Conservation (phyloP, 2,888 invertebrate genomes). For the Sinhomidia bicolor region DNA sequence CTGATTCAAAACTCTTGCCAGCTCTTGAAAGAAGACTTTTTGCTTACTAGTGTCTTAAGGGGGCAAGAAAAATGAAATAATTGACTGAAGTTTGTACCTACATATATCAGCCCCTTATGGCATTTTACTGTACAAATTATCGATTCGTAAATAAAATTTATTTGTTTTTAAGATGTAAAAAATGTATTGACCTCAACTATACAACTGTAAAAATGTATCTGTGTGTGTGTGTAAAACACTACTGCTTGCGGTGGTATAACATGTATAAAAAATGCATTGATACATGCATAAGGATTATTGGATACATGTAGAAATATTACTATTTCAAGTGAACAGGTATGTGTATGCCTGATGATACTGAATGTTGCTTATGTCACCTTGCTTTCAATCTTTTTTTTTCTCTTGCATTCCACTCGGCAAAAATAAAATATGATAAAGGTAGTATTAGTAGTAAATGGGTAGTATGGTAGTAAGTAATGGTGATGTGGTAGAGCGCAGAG, state of each 20-base stretch:
- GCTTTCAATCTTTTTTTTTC: not conserved
- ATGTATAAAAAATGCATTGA: too few relatives aligned
- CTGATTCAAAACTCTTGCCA: too few relatives aligned
- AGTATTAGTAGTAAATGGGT: not conserved
- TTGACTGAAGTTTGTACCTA: too few relatives aligned
- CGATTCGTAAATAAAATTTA: not conserved
- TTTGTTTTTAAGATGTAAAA: not conserved
- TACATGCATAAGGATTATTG: not conserved
- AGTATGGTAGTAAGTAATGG: too few relatives aligned
- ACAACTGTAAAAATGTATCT: not conserved
- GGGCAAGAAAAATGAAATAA: too few relatives aligned
- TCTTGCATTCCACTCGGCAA: not conserved
- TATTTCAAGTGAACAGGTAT: not conserved
- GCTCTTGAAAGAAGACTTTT: too few relatives aligned
- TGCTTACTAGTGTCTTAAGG: too few relatives aligned
- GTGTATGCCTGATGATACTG: not conserved
- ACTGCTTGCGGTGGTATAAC: too few relatives aligned
- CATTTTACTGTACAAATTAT: not conserved
- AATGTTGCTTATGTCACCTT: slow-evolving; percentile 16
- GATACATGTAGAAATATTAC: not conserved
- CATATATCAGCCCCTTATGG: not conserved
- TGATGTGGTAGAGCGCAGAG: not conserved
- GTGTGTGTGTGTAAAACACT: too few relatives aligned
- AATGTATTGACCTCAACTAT: slow-evolving; percentile 15
- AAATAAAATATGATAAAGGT: not conserved